Evolutionary conservation across 2,888 invertebrate species (phyloP), one percentile per base, ranked within the genome.

Genomic region (Galeruca laticollis): DNA sequence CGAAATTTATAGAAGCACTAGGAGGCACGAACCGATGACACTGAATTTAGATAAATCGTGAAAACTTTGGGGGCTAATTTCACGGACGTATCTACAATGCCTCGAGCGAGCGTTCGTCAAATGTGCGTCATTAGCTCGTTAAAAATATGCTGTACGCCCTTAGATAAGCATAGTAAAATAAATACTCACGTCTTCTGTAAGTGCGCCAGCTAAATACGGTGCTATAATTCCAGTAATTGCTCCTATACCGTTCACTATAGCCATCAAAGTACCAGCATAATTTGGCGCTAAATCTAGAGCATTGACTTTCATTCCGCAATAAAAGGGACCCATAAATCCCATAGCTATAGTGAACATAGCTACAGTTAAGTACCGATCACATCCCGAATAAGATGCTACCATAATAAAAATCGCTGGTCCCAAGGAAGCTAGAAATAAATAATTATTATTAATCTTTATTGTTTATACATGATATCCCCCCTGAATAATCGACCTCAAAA

Each of bases 301-400:
- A 81, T 91, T 91, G 65, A 91, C 90, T 82, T 91, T 90, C 79
- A 91, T 88, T 69, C 90, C 90, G 76, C 91, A 90, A 79, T 92
- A 92, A 82, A 90, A 92, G 1, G 90, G 89, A 1, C 91, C 92
- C 91, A 92, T 91, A 71, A 90, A 88, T 40, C 88, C 89, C 90
- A 91, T 88, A 35, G 87, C 88, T 35, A 89, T 82, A 62, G 90
- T 89, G 81, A 91, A 90, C 68, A 90, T 84, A 6, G 78, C 73
- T 51, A 88, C 86, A 6, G 90, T 87, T 59, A 87, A 80, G 71
- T 84, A 78, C 18, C 82, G 54, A 77, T 90, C 85, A 79, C 90
- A 91, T 49, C 89, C 90, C 2, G 89, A 88, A 79, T 91, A 90
- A 60, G 90, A 89, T 51, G 90, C 91, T 63, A 87, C 86, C 73